These are phyloP conservation scores for Schizaphis graminum DNA, from an alignment of 2,888 invertebrate genomes.

Conservation along the genomic window DNA sequence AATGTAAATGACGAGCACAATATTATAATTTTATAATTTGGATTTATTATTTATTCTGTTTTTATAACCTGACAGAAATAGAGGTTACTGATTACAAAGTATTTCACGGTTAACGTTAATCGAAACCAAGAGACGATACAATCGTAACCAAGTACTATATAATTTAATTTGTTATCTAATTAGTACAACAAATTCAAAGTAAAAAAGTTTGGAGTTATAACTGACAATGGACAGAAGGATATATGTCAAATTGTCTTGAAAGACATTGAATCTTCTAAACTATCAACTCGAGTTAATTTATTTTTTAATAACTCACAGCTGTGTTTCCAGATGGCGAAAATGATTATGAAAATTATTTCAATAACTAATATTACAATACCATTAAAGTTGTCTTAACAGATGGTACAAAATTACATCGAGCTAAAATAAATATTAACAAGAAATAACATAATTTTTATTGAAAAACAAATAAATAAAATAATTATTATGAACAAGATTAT, in stretches of 20 bases:
- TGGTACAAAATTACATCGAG: not conserved
- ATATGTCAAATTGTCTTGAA: not conserved
- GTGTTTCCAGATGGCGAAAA: not conserved
- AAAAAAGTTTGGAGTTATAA: not conserved
- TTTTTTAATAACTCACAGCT: not conserved
- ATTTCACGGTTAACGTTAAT: not conserved
- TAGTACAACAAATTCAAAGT: not conserved
- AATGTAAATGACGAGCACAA: not conserved
- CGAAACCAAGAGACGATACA: not conserved
- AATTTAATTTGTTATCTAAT: not conserved
- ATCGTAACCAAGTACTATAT: not conserved
- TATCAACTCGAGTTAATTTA: not conserved
- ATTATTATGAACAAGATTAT: not conserved
- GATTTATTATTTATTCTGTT: not conserved
- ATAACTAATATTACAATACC: not conserved
- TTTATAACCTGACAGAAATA: not conserved
- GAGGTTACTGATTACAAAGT: not conserved
- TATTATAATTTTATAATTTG: not conserved
- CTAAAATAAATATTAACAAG: not conserved
- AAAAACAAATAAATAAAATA: not conserved
- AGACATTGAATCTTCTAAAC: not conserved
- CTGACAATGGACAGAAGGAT: not conserved
- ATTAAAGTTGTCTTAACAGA: not conserved
- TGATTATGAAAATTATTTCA: not conserved
- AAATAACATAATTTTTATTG: not conserved